These are phyloP conservation scores for Charaxes varanes DNA, from an alignment of 1,140 invertebrate genomes.

Conservation along the genomic window DNA sequence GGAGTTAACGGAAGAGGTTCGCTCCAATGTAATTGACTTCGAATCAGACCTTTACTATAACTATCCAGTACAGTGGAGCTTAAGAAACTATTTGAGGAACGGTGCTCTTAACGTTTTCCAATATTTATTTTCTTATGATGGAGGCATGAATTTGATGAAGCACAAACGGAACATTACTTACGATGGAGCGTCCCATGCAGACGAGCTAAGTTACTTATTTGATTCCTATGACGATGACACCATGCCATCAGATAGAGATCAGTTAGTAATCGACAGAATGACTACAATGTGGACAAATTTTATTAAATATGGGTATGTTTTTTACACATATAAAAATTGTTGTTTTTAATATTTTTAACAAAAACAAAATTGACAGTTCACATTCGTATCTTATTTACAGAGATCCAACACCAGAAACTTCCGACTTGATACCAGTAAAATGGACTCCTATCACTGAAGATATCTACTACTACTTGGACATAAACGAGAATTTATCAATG, in stretches of 20 bases:
- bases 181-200: slow-evolving; percentile 23
- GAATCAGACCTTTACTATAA: slow-evolving; percentile 17
- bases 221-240: slow-evolving; percentile 21
- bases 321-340: background rate
- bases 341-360: background rate
- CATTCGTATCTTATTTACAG: slow-evolving; percentile 11
- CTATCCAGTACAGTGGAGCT: slow-evolving; percentile 17
- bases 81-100: slow-evolving; percentile 18
- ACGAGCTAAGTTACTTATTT: slow-evolving; percentile 33
- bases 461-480: slow-evolving; percentile 20
- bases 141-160: slow-evolving; percentile 22
- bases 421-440: slow-evolving; percentile 19
- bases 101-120: slow-evolving; percentile 17
- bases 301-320: slow-evolving; percentile 29
- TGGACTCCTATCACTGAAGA: slow-evolving; percentile 20
- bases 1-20: background rate
- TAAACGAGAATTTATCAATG: slow-evolving; percentile 14
- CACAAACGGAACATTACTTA: slow-evolving; percentile 10
- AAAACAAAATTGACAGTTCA: background rate
- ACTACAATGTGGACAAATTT: slow-evolving; percentile 33
- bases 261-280: slow-evolving; percentile 31
- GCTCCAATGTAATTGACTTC: slow-evolving; percentile 16
- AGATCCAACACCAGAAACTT: slow-evolving; percentile 21
- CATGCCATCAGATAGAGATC: slow-evolving; percentile 19
- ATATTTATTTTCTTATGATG: slow-evolving; percentile 31